Base-by-base conservation (phyloP, 1,140 invertebrate genomes). In the Saxidomus purpurata region DNA sequence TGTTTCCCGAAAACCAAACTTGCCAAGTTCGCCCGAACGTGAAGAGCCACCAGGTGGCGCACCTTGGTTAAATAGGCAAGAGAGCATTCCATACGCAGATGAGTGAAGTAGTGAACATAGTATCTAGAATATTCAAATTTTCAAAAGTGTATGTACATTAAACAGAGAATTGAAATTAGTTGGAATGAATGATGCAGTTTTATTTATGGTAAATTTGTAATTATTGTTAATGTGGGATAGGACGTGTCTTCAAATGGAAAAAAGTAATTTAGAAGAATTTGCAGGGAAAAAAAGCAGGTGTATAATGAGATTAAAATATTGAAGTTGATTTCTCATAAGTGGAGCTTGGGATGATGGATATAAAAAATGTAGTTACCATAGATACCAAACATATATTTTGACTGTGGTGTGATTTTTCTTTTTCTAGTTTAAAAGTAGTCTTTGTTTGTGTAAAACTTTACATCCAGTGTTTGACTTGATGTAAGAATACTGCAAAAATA, bases 21-120 rank as follows among this genome's bases (percentile, higher is more conserved):
- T 95, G 71, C 93, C 94, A 52, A 94, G 93, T 89, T 95, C 94
- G 25, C 94, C 94, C 17, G 94, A 95, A 80, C 91, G 92, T 15
- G 93, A 93, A 47, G 94, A 95, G 80, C 84, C 87, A 55, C 67
- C 89, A 34, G 86, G 83, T 47, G 80, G 81, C 19, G 91, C 90
- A 34, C 93, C 93, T 22, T 94, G 92, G 92, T 91, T 95, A 81
- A 91, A 91, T 59, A 92, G 93, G 55, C 93, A 93, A 87, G 94
- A 95, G 88, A 95, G 94, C 92, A 95, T 95, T 91, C 94, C 94
- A 31, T 95, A 94, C 84, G 94, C 94, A 87, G 94, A 95, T 90
- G 94, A 95, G 87, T 94, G 87, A 91, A 71, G 11, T 49, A 55
- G 43, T 74, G 31, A 15, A 43, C 0, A 79, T 28, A 82, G 36